Base-by-base conservation (phyloP, 2,888 invertebrate species). In the Linnaemya vulpina region DNA sequence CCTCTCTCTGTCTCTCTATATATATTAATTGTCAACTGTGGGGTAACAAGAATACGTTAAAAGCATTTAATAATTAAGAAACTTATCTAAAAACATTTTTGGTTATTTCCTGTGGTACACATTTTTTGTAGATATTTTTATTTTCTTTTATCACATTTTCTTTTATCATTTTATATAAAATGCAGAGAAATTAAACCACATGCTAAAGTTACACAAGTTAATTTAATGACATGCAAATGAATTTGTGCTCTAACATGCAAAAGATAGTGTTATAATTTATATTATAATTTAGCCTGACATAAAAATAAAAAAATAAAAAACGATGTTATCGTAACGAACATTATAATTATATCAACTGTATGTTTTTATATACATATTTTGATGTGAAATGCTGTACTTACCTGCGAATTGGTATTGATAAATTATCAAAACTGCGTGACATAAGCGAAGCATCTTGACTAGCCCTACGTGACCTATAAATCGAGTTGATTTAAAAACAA, bases 381-480 rank as follows among this genome's bases (percentile, higher is more conserved):
- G 22, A 13, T 5, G n/a, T 30, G 20, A 7, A 71, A 43, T 51
- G 71, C 78, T 86, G 88, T 89, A 92, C 93, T 93, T 94, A 95
- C 95, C 95, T 94, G 89, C 94, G 94, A 76, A 90, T 89, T 90
- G 93, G 91, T 82, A 94, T 94, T 90, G 94, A 94, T 93, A 95
- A 94, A 93, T 94, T 94, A 93, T 95, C 95, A 89, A 94, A 94
- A 91, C 94, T 94, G 92, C 94, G 93, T 91, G 94, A 94, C 92
- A 95, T 94, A 93, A 93, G 92, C 88, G 93, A 93, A 88, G 94
- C 94, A 93, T 97, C 97, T 94, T 96, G 96, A 90, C 97, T 97
- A 92, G 96, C 96, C 93, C 97, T 95, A 93, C 97, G 96, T 94
- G 96, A 96, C 95, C 97, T 97, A 94, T 90, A 90, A 90, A 89